Percentiles rank a stretch among this genome's conserved stretches.
These are phyloP conservation scores for Clytia hemisphaerica DNA, from an alignment of 30 jellyfish, hydroid and myxozoan species.

Conservation along the genomic window DNA sequence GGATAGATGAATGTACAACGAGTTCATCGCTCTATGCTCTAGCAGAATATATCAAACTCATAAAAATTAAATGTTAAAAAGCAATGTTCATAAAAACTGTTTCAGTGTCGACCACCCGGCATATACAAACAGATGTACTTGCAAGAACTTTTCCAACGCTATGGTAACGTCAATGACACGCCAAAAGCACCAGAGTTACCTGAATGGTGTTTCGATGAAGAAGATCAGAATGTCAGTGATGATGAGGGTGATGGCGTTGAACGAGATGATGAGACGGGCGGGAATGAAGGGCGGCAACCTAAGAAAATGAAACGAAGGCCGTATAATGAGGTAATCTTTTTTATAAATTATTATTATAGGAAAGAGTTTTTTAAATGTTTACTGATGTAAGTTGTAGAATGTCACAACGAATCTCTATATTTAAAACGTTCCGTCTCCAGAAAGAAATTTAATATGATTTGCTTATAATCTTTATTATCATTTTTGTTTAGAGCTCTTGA, in stretches of 20 bases:
- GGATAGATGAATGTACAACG: too few species aligned
- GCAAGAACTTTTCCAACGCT: conserved; percentile 51
- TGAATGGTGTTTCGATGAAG: conserved; percentile 91
- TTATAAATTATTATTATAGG: not conserved
- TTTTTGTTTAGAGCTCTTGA: too few species aligned
- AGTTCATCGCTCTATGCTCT: too few species aligned
- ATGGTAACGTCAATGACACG: conserved; percentile 70
- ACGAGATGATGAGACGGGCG: not conserved
- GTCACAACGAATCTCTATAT: too few species aligned
- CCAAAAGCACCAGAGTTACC: conserved; percentile 80
- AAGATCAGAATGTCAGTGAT: conserved; percentile 49
- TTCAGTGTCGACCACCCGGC: conserved; percentile 93
- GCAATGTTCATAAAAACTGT: too few species aligned
- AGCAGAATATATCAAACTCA: too few species aligned
- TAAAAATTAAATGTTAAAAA: too few species aligned
- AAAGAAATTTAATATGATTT: too few species aligned
- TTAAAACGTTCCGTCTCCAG: too few species aligned
- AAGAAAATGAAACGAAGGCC: conserved; percentile 36
- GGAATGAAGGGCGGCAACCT: conserved; percentile 27
- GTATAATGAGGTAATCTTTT: conserved; percentile 3
- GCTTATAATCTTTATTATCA: too few species aligned
- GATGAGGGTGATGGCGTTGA: conserved; percentile 44
- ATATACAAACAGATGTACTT: conserved; percentile 68
- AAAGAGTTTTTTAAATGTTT: too few species aligned
- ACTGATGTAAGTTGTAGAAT: too few species aligned